A percentile compares a stretch with the other conserved stretches of the same genome.
phyloP scores from a whole-genome alignment of 2,113 vertebrate genomes.

The Bujurquina vittata region DNA sequence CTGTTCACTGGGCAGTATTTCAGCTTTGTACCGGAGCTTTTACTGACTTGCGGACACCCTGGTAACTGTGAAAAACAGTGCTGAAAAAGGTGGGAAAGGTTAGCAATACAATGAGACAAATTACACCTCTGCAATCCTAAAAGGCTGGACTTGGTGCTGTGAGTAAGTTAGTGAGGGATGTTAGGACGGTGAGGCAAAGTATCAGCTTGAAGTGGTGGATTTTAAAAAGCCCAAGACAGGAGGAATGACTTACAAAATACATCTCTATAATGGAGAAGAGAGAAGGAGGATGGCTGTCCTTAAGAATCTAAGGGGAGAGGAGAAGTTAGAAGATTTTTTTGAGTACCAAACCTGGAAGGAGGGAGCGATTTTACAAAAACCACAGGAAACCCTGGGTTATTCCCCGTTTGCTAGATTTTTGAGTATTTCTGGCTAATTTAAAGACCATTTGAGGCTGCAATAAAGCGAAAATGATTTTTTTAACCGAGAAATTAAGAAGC shows the following conservation, averaged over 20 bases:
- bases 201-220: background rate
- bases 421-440: too few species aligned
- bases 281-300: conserved; percentile 60
- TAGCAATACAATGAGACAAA: background rate
- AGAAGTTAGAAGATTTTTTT: conserved; percentile 43
- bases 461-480: background rate
- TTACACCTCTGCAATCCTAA: background rate
- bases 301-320: conserved; percentile 75
- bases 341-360: background rate
- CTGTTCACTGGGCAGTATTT: background rate
- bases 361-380: background rate
- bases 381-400: background rate
- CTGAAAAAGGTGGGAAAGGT: background rate
- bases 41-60: conserved; percentile 5
- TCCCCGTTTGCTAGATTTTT: background rate
- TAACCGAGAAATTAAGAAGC: background rate
- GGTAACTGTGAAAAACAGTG: background rate
- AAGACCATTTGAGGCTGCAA: background rate
- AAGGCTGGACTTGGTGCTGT: background rate
- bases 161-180: conserved; percentile 16
- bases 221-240: conserved; percentile 12
- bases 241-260: conserved; percentile 75
- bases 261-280: conserved; percentile 63
- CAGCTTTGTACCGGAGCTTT: background rate
- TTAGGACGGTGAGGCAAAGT: background rate